Conservation (phyloP, 2,797 vertebrate species). For the Sebastes trivittatus region DNA sequence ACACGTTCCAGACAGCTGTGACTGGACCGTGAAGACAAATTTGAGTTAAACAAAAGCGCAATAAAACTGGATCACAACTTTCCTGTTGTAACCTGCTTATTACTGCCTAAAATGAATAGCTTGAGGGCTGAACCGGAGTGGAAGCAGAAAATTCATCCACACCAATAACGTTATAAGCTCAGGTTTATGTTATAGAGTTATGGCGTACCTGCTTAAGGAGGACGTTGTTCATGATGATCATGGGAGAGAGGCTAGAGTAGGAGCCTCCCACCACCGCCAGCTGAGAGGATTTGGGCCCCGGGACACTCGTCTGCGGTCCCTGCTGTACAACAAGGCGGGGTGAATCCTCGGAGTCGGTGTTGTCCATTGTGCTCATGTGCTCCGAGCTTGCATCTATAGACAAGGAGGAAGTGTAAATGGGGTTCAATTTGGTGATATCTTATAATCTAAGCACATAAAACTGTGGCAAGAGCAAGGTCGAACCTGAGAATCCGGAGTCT, state of each 20-base stretch:
- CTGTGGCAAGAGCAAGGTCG: neutral
- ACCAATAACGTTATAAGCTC: neutral
- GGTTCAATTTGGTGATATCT: neutral
- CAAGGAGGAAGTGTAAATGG: neutral
- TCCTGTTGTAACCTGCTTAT: neutral
- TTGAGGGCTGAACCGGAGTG: neutral
- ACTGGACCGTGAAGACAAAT: neutral
- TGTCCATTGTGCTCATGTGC: constrained; percentile 83
- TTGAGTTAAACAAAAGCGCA: neutral
- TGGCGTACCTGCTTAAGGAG: constrained; percentile 89
- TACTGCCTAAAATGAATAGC: neutral
- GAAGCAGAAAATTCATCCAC: neutral
- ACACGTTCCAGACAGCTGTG: neutral
- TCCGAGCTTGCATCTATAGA: constrained; percentile 88
- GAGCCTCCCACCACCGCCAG: constrained; percentile 77
- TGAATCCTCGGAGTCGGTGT: constrained; percentile 84
- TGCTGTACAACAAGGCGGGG: constrained; percentile 46
- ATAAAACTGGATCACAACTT: neutral
- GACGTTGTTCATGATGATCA: constrained; percentile 95
- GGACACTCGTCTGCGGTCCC: constrained; percentile 21
- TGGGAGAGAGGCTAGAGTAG: constrained; percentile 84
- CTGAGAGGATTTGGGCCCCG: constrained; percentile 67
- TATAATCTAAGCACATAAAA: neutral
- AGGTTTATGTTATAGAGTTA: neutral
- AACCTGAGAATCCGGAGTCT: constrained; percentile 95